phyloP scores from a whole-genome alignment of 2,888 invertebrate genomes.

The Electrophaes corylata region DNA sequence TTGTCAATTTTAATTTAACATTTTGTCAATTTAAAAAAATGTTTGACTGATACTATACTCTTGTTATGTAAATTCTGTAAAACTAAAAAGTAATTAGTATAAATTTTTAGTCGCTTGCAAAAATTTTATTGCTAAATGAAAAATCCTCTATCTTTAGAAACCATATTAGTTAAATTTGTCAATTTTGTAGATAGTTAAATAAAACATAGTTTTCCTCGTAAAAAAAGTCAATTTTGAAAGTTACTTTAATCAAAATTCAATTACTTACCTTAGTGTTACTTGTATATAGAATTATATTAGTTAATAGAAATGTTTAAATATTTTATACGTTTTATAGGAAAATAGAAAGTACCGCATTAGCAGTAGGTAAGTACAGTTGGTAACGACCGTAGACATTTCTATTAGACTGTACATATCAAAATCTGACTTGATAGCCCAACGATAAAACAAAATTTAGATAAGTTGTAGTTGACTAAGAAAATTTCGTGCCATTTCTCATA shows the following conservation, averaged over 20 bases:
- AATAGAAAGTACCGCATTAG: conserved; percentile 29
- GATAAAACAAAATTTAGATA: conserved; percentile 23
- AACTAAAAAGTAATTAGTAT: conserved; percentile 20
- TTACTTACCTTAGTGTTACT: conserved; percentile 23
- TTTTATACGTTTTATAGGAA: conserved; percentile 42
- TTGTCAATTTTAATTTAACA: conserved; percentile 46
- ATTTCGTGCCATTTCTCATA: conserved; percentile 60
- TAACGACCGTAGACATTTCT: conserved; percentile 19
- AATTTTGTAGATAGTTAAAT: conserved; percentile 31
- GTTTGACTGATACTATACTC: conserved; percentile 68
- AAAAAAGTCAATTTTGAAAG: conserved; percentile 23
- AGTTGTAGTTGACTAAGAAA: conserved; percentile 26
- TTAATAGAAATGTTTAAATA: conserved; percentile 36
- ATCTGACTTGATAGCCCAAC: conserved; percentile 29
- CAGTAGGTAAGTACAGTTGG: conserved; percentile 32
- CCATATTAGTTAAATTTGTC: conserved; percentile 17
- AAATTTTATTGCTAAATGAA: conserved; percentile 18
- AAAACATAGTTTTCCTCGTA: conserved; percentile 17
- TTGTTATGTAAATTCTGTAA: conserved; percentile 49
- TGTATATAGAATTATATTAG: conserved; percentile 34
- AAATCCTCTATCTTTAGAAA: conserved; percentile 12
- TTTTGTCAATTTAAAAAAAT: conserved; percentile 66
- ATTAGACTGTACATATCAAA: conserved; percentile 28
- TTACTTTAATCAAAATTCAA: conserved; percentile 16
- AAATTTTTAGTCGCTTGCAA: conserved; percentile 26